Evolutionary conservation across 2,797 vertebrate genomes (phyloP).

Genomic region (Epinephelus awoara): DNA sequence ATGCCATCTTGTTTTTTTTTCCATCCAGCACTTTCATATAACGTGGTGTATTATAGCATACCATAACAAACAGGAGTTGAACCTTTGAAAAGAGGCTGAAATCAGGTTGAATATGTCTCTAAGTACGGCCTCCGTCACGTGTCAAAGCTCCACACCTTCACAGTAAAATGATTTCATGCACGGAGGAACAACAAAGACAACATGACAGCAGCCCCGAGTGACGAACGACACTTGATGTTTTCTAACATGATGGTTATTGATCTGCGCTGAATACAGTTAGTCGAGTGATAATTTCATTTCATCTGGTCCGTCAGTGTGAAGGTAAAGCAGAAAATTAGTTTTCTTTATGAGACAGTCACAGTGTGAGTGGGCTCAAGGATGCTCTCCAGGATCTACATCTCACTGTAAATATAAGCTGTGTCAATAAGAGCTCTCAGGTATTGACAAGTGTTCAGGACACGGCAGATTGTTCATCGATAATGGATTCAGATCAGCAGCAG

Average conservation of each 20-base stretch:
- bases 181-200: conserved; percentile 8
- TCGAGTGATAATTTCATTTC: conserved; percentile 38
- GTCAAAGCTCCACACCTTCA: too few relatives aligned
- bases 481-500: not conserved
- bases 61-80: too few relatives aligned
- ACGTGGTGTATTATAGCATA: too few relatives aligned
- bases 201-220: not conserved
- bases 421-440: conserved; percentile 16
- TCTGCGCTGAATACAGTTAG: conserved; percentile 33
- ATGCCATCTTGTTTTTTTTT: too few relatives aligned
- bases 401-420: not conserved
- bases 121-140: too few relatives aligned
- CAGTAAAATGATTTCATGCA: conserved; percentile 32
- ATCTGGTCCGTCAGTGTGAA: not conserved
- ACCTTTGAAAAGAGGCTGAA: too few relatives aligned
- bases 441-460: conserved; percentile 14
- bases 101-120: too few relatives aligned
- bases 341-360: conserved; percentile 3
- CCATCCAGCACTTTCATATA: too few relatives aligned
- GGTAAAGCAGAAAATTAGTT: conserved; percentile 27
- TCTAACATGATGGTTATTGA: conserved; percentile 50
- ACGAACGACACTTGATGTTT: conserved; percentile 12
- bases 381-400: conserved; percentile 15
- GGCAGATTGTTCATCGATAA: conserved; percentile 34
- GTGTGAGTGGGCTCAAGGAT: conserved; percentile 30